These are phyloP conservation scores for Cheilosia vernalis DNA, from an alignment of 2,888 invertebrate genomes.

Conservation along the genomic window DNA sequence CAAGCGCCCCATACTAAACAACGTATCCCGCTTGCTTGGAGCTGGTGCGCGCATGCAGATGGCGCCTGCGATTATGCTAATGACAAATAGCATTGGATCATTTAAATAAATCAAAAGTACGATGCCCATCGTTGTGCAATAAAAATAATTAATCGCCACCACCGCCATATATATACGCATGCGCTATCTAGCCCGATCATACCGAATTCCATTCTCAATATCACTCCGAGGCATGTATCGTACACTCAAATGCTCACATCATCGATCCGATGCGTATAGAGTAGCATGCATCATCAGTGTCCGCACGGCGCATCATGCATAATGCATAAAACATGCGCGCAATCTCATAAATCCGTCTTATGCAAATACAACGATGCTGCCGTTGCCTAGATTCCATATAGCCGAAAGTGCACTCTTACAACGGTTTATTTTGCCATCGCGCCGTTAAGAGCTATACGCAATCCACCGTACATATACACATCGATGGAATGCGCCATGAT, in stretches of 20 bases:
- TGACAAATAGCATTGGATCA: constrained; percentile 56
- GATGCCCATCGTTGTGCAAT: constrained; percentile 65
- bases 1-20: neutral
- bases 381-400: constrained; percentile 39
- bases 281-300: constrained; percentile 43
- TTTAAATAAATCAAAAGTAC: constrained; percentile 57
- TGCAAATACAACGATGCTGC: constrained; percentile 61
- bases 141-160: constrained; percentile 63
- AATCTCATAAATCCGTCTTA: constrained; percentile 66
- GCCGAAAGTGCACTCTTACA: constrained; percentile 50
- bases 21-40: neutral
- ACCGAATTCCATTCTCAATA: constrained; percentile 14
- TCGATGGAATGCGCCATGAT: constrained; percentile 65
- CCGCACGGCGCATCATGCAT: constrained; percentile 39
- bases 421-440: constrained; percentile 63
- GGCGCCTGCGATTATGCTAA: constrained; percentile 66
- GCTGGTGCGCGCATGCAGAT: constrained; percentile 29
- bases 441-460: constrained; percentile 42
- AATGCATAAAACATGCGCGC: constrained; percentile 60
- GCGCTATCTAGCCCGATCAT: constrained; percentile 40
- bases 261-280: constrained; percentile 47
- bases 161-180: constrained; percentile 22
- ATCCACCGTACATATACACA: constrained; percentile 33
- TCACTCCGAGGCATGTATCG: constrained; percentile 47
- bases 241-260: constrained; percentile 49